Evolutionary conservation across 2,888 invertebrate species (phyloP), one percentile per base, ranked within the genome.

Genomic region (Sipha maydis): DNA sequence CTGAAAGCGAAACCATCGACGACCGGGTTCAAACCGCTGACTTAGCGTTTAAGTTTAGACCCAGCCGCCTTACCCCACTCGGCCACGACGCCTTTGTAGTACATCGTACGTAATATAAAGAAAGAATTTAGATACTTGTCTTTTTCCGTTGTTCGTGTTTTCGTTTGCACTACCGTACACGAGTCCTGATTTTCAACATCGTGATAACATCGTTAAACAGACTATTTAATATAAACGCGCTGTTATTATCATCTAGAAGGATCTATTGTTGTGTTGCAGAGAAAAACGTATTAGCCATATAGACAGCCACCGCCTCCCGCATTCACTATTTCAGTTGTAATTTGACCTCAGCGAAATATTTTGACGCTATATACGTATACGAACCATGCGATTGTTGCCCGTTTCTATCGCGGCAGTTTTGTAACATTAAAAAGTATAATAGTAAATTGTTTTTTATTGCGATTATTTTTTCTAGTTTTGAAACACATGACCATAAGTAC

Each of bases 341-440:
- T 78, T 54, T 78, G 77, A 78, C 54, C 54, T 54, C 54, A 31
- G 11, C 48, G 28, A 54, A 34, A 78, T 78, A 54, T 78, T 78
- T 7, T 38, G 54, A 54, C 14, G 48, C 11, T 54, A 28, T 5
- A 5, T 61, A 21, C 61, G 5, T 8, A 21, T 61, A 61, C 25
- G 7, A 25, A 21, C 4, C 61, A 25, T 7, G 25, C 61, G 61
- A 61, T 61, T 61, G 61, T 25, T 61, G 25, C 61, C 61, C 7
- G 25, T 25, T 21, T 61, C 61, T 7, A 61, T 25, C 4, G 8
- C 61, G 5, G 61, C 21, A 25, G 61, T 25, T 25, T 25, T 25
- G 61, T 61, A 25, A 19, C 4, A 41, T 41, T 41, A 41, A 5
- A 41, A 41, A 9, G 34, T 34, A 34, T 34, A 34, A 48, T 48